phyloP scores from a whole-genome alignment of 2,797 vertebrate genomes.

The Sebastes matsubarae region DNA sequence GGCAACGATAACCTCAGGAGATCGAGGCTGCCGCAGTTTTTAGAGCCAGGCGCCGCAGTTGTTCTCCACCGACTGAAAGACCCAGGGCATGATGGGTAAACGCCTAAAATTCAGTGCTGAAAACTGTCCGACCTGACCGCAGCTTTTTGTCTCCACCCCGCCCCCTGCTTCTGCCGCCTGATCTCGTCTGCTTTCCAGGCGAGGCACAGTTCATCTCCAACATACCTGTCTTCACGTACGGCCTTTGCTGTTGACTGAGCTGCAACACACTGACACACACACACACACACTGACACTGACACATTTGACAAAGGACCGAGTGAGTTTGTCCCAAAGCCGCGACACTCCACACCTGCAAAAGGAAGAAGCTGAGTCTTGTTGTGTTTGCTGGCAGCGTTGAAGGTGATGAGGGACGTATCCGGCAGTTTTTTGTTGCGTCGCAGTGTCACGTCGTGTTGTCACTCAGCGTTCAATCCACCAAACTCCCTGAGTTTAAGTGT shows the following conservation, averaged over 20 bases:
- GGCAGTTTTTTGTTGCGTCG: neutral
- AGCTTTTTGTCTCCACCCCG: too few species aligned
- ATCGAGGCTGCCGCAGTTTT: too few species aligned
- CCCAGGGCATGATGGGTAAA: too few species aligned
- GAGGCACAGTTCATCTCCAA: too few species aligned
- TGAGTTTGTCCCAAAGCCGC: conserved; percentile 8
- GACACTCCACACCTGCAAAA: neutral
- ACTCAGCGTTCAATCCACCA: conserved; percentile 10
- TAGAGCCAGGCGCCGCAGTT: too few species aligned
- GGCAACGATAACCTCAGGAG: too few species aligned
- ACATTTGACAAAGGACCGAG: neutral
- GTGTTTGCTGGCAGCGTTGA: neutral
- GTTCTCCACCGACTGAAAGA: too few species aligned
- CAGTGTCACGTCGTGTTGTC: neutral
- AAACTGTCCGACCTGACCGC: too few species aligned
- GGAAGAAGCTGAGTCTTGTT: neutral
- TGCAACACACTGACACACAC: neutral
- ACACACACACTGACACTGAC: neutral
- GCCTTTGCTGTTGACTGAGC: neutral
- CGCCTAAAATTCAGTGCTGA: too few species aligned
- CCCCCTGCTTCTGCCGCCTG: too few species aligned
- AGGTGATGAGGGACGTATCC: conserved; percentile 15
- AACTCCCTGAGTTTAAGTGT: neutral
- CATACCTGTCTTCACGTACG: neutral
- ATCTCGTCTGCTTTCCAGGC: too few species aligned